Evolutionary conservation across 1,140 invertebrate species (phyloP).

Genomic region (Chrysoperla carnea): DNA sequence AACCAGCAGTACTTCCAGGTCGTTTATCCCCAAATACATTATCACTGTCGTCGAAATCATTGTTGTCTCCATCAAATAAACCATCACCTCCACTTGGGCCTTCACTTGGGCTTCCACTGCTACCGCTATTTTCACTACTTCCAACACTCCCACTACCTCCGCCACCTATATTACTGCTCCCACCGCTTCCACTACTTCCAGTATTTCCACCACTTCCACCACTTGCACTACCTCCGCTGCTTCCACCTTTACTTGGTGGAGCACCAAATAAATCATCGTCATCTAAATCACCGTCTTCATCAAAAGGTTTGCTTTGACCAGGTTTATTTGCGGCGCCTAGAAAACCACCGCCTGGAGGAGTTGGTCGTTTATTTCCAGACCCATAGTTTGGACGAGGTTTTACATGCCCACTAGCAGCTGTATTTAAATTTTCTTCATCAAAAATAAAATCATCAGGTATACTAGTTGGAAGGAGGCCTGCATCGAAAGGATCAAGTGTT

Average conservation of each 20-base stretch:
- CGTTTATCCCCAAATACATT: conserved; percentile 5
- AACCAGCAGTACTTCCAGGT: conserved; percentile 1
- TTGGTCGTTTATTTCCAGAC: neutral
- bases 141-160: conserved; percentile 5
- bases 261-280: conserved; percentile 3
- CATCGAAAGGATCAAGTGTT: conserved; percentile 14
- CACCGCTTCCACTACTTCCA: neutral
- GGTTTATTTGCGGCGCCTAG: neutral
- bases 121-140: conserved; percentile 8
- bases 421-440: conserved; percentile 20
- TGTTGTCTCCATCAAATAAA: neutral
- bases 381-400: conserved; percentile 12
- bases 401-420: conserved; percentile 29
- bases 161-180: neutral
- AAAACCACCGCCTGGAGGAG: too few relatives aligned
- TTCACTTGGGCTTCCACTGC: neutral
- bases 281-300: conserved; percentile 1
- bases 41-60: conserved; percentile 4
- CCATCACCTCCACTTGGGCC: conserved; percentile 1
- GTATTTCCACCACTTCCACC: neutral
- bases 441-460: conserved; percentile 14
- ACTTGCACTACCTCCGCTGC: neutral
- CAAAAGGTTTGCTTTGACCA: neutral
- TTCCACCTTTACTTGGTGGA: conserved; percentile 2
- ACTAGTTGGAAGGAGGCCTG: neutral